Evolutionary conservation across 2,113 vertebrate genomes (phyloP), one percentile per base, ranked within the genome.

Genomic region (Puma concolor): DNA sequence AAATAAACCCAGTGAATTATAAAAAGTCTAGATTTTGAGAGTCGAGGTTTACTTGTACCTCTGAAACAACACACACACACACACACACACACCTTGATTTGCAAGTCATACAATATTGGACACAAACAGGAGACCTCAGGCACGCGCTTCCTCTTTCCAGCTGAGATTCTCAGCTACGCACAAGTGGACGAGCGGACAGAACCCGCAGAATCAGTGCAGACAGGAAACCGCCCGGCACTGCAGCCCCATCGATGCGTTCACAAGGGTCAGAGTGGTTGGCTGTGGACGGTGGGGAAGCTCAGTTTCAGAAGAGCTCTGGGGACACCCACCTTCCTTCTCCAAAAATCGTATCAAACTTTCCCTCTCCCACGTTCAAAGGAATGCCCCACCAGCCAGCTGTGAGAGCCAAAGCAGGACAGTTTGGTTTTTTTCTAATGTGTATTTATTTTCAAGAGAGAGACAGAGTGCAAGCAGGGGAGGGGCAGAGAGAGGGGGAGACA

Each of bases 1-100:
- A 97, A 97, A 93, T 91, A 94, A 96, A 74, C 25, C 83, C 10
- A 36, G 92, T 79, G 93, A 94, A 72, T 96, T 95, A 91, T 74
- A 79, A 94, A 95, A 89, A 90, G 80, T 85, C 76, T 92, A 12
- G 19, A 50, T 71, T 88, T 72, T 54, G 57, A 88, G 94, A 92
- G 52, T 54, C 38, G 15, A 57, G 90, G 87, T 80, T 79, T 29
- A 1, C 71, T 25, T 9, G 25, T 41, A 54, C 33, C 66, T 52
- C 25, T 29, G 81, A 92, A 92, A 83, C 27, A 54, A 96, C 67
- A 63, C 80, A 66, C 25, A n/a, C 31, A 8, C 31, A 27, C 3
- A 29, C 7, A 27, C 6, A 19, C 44, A 17, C 17, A 12, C 44
- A 0, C 41, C 80, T 84, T 29, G 4, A 11, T 21, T 60, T 76